Evolutionary conservation across 2,797 vertebrate genomes (phyloP).

Genomic region (Dromococcyx pavoninus): DNA sequence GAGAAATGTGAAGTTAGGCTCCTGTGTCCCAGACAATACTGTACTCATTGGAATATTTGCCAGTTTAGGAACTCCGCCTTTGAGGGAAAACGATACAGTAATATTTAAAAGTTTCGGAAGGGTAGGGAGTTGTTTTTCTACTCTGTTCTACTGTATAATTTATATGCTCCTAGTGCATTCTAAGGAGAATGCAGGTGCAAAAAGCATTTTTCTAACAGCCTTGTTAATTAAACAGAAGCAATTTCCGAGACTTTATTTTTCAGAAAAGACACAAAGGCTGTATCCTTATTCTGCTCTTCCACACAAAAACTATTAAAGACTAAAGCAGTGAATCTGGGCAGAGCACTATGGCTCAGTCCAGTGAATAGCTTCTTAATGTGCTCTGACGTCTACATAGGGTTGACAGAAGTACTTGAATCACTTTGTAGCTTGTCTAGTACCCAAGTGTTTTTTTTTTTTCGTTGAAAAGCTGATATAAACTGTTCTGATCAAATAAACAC

Average conservation of each 20-base stretch:
- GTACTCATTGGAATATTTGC: neutral
- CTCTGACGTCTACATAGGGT: neutral
- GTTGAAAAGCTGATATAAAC: neutral
- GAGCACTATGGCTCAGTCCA: neutral
- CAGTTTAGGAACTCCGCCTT: neutral
- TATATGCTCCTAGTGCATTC: accelerated
- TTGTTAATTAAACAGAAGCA: neutral
- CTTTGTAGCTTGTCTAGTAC: neutral
- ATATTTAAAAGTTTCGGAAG: neutral
- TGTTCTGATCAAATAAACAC: neutral
- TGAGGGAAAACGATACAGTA: neutral
- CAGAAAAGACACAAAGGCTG: neutral
- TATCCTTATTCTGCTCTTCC: neutral
- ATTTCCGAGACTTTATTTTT: neutral
- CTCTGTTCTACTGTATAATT: neutral
- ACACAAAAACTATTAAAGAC: neutral
- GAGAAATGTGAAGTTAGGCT: neutral
- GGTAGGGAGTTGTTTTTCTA: neutral
- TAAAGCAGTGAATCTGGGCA: neutral
- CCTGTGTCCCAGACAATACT: neutral
- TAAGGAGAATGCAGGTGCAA: neutral
- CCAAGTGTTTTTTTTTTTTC: neutral
- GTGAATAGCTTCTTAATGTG: neutral
- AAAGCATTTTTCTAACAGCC: neutral
- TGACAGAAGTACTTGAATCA: neutral